Base-by-base conservation (phyloP, 2,797 vertebrate genomes). In the Sylvia borin region DNA sequence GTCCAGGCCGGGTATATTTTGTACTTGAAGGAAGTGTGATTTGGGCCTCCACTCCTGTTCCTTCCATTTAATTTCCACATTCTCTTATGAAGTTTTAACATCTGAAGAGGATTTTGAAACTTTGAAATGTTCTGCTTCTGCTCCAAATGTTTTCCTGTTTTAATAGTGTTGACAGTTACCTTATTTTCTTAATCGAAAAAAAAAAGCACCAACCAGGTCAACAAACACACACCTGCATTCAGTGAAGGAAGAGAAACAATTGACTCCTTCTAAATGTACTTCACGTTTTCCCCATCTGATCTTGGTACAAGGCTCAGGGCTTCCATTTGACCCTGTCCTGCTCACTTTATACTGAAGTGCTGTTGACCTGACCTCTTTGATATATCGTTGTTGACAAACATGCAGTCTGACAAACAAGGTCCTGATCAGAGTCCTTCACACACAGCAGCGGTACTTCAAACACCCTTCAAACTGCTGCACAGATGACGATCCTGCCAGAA, bases 321-420 rank as follows among this genome's bases (percentile, higher is more conserved):
- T 81, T 85, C 86, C 75, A 65, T 85, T 70, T 88, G 90, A 81
- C 72, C 47, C 72, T 87, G 67, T 57, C 43, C 45, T 95, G 43
- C 89, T 94, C 50, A 17, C 47, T 66, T 72, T 61, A 74, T 29
- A 51, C 61, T 42, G 73, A 89, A 92, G n/a, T 0, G 13, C 40
- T 61, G 42, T 27, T 88, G 51, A 26, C 82, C 79, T 81, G 66
- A 76, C 82, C 93, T 88, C 67, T 82, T 85, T 85, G 68, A 79
- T 88, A 65, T 51, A 53, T 86, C 79, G 53, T 0, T 85, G 62
- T 77, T 91, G 81, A 92, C n/a, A 80, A 94, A 81, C 90, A 91
- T 5, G 21, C 17, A 64, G 68, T 20, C 78, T 90, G 72, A 84
- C 92, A 96, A 88, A 54, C 84, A 61, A 77, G 42, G 16, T 84